Evolutionary conservation across 2,113 vertebrate genomes (phyloP), one percentile per base, ranked within the genome.

Genomic region (Alethe diademata): DNA sequence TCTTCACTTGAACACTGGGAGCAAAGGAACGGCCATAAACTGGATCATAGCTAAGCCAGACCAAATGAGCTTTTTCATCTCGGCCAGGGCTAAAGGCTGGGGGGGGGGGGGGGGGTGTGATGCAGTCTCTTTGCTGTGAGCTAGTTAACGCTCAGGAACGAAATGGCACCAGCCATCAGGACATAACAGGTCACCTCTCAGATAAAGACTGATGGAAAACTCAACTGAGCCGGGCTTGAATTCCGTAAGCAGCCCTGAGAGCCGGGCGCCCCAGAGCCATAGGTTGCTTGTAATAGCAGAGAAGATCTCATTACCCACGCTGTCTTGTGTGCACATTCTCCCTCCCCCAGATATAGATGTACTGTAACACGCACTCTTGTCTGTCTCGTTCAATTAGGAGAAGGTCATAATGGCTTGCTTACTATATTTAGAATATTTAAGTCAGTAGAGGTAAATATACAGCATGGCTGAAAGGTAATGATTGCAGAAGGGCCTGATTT

Each of bases 1-100:
- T 88, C 43, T 86, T 96, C 69, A 54, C 75, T 90, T 74, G 76
- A 88, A 72, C 64, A 10, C 5, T 93, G 91, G 75, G 92, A 88
- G 84, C 91, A 91, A 97, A 94, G 69, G 60, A 93, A 45, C 6
- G 26, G 56, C 92, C 72, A 43, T 80, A 97, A 96, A 94, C 86
- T 11, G 42, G 43, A 64, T 88, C 64, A 35, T 54, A 76, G 60
- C 79, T 78, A 51, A 96, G 47, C 72, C 88, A 28, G 64, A 73
- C 88, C 72, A 69, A 82, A 92, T 78, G 82, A 66, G 33, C 36
- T 18, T 88, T 96, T 93, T 83, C 20, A 35, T 88, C 60, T 31
- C 25, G 83, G 69, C 82, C 26, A 1, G 79, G 56, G 75, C 79
- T 73, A 48, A 73, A 35, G 10, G 51, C 86, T 51, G 79, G 64